These are phyloP conservation scores for Burhinus oedicnemus DNA, from an alignment of 2,113 vertebrate species.

Conservation along the genomic window DNA sequence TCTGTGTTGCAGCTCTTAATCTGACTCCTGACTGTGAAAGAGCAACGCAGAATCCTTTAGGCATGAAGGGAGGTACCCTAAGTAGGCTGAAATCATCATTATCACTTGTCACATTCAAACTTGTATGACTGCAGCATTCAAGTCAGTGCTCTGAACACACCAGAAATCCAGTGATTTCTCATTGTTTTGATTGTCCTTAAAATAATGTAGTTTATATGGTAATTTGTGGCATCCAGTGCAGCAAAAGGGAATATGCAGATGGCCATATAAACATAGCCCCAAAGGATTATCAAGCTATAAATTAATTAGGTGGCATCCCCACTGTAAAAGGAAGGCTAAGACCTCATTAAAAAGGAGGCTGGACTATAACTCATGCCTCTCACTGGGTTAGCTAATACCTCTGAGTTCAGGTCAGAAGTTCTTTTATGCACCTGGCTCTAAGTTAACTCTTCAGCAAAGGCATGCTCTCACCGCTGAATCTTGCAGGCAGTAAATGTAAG, in stretches of 20 bases:
- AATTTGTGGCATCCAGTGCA: neutral
- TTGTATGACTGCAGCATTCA: neutral
- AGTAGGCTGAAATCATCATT: neutral
- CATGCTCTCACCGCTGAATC: neutral
- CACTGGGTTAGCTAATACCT: neutral
- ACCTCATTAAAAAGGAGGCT: neutral
- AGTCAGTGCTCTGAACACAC: neutral
- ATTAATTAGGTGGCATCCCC: neutral
- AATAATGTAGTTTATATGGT: neutral
- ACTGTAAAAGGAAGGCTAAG: neutral
- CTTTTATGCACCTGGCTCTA: neutral
- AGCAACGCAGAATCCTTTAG: neutral
- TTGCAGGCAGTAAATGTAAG: neutral
- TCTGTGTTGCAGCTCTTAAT: neutral
- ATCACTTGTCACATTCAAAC: neutral
- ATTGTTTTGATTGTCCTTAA: neutral
- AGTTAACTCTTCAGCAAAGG: neutral
- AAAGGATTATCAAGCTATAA: neutral
- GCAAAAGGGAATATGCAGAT: neutral
- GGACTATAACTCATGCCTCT: neutral
- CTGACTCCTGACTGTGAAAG: neutral
- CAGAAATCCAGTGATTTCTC: neutral
- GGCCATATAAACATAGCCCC: neutral
- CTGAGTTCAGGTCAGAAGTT: neutral
- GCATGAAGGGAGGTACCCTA: neutral